Evolutionary conservation across 2,113 vertebrate species (phyloP).

Genomic region (Miniopterus natalensis): DNA sequence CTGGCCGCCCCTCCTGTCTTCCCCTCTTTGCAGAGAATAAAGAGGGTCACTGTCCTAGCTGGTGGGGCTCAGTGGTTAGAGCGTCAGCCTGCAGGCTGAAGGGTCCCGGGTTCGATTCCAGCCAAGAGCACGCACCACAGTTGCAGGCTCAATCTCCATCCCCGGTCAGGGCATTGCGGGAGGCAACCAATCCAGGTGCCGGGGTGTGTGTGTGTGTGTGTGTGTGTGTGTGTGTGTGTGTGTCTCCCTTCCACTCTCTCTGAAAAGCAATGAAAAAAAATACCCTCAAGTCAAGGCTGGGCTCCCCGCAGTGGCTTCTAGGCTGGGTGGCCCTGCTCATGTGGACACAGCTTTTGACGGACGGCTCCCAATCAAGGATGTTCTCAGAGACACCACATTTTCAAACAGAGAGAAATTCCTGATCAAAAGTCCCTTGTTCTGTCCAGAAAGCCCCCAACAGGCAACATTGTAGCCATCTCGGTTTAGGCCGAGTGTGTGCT

Average conservation of each 20-base stretch:
- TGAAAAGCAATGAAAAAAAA: too few relatives aligned
- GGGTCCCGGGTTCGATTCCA: too few relatives aligned
- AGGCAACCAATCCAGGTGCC: too few relatives aligned
- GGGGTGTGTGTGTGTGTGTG: too few relatives aligned
- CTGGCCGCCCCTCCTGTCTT: fast-evolving
- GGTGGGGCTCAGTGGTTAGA: too few relatives aligned
- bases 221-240: too few relatives aligned
- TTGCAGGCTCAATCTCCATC: too few relatives aligned
- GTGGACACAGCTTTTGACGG: fast-evolving
- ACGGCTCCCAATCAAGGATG: background rate
- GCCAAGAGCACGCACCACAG: too few relatives aligned
- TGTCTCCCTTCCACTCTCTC: too few relatives aligned
- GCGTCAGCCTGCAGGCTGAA: too few relatives aligned
- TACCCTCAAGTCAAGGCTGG: fast-evolving
- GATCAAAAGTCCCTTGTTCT: background rate
- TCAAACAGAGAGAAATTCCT: background rate
- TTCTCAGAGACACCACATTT: fast-evolving
- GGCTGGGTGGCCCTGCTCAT: fast-evolving
- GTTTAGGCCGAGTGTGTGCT: background rate
- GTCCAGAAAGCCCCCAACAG: background rate
- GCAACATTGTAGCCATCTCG: fast-evolving
- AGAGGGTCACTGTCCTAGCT: too few relatives aligned
- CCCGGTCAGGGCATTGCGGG: too few relatives aligned
- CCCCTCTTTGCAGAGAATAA: fast-evolving
- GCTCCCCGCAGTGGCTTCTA: fast-evolving